phyloP scores from a whole-genome alignment of 2,113 vertebrate species.

The Morone chrysops region DNA sequence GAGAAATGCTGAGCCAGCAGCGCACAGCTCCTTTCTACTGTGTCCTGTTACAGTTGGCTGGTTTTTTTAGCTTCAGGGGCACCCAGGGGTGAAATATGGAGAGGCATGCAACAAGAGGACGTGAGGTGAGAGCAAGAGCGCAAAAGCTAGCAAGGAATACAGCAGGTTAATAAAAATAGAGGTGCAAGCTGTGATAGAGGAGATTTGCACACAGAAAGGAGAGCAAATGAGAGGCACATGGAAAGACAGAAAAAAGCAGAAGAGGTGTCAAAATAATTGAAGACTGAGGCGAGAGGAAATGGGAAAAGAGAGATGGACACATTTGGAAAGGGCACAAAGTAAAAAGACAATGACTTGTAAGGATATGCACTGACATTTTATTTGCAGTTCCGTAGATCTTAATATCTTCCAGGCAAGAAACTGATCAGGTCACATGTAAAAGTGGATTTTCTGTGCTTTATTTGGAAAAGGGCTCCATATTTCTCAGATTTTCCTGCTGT shows the following conservation, averaged over 20 bases:
- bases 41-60: slow-evolving; percentile 77
- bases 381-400: background rate
- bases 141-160: slow-evolving; percentile 16
- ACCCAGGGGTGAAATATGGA: slow-evolving; percentile 76
- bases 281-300: slow-evolving; percentile 8
- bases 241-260: slow-evolving; percentile 18
- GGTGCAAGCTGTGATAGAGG: slow-evolving; percentile 20
- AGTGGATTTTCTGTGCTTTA: slow-evolving; percentile 24
- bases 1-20: slow-evolving; percentile 80
- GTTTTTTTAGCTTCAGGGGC: slow-evolving; percentile 72
- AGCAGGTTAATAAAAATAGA: slow-evolving; percentile 40
- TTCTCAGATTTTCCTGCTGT: slow-evolving; percentile 31
- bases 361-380: background rate
- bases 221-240: slow-evolving; percentile 25
- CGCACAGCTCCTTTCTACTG: slow-evolving; percentile 70
- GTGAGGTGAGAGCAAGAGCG: slow-evolving; percentile 48
- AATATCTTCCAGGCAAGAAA: background rate
- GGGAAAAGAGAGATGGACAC: background rate
- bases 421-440: slow-evolving; percentile 19
- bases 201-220: slow-evolving; percentile 24
- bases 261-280: slow-evolving; percentile 39
- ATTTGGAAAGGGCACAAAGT: background rate
- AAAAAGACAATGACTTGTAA: background rate
- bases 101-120: slow-evolving; percentile 71
- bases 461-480: slow-evolving; percentile 38